Conservation (phyloP, 2,888 invertebrate species). For the Melieria omissa region DNA sequence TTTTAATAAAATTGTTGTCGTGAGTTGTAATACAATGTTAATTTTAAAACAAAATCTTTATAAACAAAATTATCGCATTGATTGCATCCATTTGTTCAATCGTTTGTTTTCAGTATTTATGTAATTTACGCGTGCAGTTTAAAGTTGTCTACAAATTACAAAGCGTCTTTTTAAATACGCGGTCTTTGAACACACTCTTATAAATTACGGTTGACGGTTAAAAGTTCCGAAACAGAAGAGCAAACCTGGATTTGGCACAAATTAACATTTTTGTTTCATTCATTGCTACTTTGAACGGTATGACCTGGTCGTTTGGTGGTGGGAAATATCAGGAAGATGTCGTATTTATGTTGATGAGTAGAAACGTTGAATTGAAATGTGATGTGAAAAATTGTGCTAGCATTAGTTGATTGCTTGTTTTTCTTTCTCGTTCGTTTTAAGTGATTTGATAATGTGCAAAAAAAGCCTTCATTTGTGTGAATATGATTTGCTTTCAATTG, state of each 20-base stretch:
- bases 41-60: no score
- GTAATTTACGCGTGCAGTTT: slow-evolving; percentile 12
- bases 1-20: no score
- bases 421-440: neutral
- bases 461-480: slow-evolving; percentile 9
- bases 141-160: slow-evolving; percentile 13
- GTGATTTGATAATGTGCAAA: slow-evolving; percentile 20
- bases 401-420: no score
- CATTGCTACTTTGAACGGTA: neutral
- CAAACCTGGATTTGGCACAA: neutral
- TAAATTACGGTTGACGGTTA: neutral
- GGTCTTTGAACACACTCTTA: slow-evolving; percentile 33
- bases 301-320: neutral
- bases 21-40: no score
- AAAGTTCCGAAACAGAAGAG: neutral
- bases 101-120: neutral
- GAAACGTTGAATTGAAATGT: no score
- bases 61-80: no score
- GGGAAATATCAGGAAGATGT: no score
- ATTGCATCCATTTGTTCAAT: no score
- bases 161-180: slow-evolving; percentile 19
- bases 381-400: no score
- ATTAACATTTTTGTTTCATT: neutral
- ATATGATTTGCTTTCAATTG: neutral
- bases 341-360: no score